A percentile compares a stretch with the other conserved stretches of the same genome.
These are phyloP conservation scores for Cactoblastis cactorum DNA, from an alignment of 2,888 invertebrate genomes.

Conservation along the genomic window DNA sequence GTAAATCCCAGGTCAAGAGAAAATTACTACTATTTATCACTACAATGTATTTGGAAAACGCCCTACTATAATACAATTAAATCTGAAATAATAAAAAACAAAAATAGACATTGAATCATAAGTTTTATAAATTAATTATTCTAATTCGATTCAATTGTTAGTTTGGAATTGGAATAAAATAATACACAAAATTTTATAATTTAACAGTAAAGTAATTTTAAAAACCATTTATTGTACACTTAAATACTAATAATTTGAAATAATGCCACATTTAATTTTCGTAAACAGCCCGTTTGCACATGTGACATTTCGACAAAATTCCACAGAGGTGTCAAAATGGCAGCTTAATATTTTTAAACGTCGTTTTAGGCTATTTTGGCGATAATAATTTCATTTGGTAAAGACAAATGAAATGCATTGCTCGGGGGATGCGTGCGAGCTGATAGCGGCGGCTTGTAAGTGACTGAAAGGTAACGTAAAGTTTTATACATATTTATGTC, in stretches of 20 bases:
- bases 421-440: constrained; percentile 23
- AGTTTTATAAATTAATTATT: too few species aligned
- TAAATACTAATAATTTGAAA: constrained; percentile 1
- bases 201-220: too few species aligned
- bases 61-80: too few species aligned
- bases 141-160: too few species aligned
- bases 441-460: neutral
- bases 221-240: too few species aligned
- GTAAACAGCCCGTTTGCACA: neutral
- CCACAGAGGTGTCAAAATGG: constrained; percentile 25
- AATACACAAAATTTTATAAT: too few species aligned
- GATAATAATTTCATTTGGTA: constrained; percentile 40
- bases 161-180: too few species aligned
- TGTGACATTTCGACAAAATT: constrained; percentile 20
- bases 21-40: too few species aligned
- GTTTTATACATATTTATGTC: neutral
- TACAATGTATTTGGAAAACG: too few species aligned
- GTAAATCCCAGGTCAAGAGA: too few species aligned
- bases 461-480: neutral
- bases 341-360: constrained; percentile 26
- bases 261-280: neutral
- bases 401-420: constrained; percentile 37
- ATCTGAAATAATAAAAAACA: too few species aligned
- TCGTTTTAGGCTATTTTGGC: constrained; percentile 30
- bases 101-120: too few species aligned